These are phyloP conservation scores for Plusia festucae DNA, from an alignment of 2,888 invertebrate genomes.

Conservation along the genomic window DNA sequence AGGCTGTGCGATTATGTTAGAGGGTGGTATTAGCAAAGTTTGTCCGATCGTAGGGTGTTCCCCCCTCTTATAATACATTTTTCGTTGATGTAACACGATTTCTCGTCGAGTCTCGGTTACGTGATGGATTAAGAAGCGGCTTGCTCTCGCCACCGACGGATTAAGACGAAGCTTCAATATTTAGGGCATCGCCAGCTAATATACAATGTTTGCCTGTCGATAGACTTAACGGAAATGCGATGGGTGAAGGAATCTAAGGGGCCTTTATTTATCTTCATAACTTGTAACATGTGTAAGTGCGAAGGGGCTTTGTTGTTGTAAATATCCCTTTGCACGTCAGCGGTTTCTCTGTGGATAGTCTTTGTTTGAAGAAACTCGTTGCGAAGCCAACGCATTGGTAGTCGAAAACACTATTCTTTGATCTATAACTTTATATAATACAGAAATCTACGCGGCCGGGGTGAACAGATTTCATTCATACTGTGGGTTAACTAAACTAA, in stretches of 20 bases:
- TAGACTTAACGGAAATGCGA: conserved; percentile 81
- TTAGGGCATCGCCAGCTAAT: conserved; percentile 85
- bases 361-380: neutral
- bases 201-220: conserved; percentile 85
- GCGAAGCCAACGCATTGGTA: neutral
- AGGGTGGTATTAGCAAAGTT: conserved; percentile 90
- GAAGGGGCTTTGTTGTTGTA: conserved; percentile 47
- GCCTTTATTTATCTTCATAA: conserved; percentile 53
- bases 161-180: conserved; percentile 85
- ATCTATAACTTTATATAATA: no score
- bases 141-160: conserved; percentile 84
- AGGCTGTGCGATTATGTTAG: conserved; percentile 89
- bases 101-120: conserved; percentile 89
- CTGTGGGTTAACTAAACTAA: no score
- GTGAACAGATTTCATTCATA: no score
- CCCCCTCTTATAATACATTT: conserved; percentile 88
- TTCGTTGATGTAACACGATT: conserved; percentile 90
- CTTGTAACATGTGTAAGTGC: conserved; percentile 49
- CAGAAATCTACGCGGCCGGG: no score
- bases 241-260: conserved; percentile 62
- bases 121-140: conserved; percentile 89
- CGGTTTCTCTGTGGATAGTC: conserved; percentile 8
- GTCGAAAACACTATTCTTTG: neutral
- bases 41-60: conserved; percentile 83
- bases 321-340: conserved; percentile 19